phyloP scores from a whole-genome alignment of 2,797 vertebrate species.

The Pseudochaenichthys georgianus region DNA sequence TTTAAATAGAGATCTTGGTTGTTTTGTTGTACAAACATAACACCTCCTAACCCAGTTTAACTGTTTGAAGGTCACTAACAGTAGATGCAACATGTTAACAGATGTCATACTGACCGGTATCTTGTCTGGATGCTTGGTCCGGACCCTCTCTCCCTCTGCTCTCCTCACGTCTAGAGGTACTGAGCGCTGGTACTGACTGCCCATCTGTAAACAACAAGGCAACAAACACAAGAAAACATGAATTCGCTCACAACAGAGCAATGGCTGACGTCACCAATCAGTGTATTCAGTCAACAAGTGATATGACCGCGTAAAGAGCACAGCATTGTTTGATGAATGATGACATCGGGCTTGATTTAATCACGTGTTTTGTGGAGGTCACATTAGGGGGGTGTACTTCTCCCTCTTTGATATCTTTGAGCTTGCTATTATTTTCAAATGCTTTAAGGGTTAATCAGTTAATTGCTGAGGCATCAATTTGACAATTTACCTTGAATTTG shows the following conservation, averaged over 20 bases:
- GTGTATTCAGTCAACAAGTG: conserved; percentile 38
- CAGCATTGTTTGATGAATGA: conserved; percentile 22
- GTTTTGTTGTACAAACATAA: neutral
- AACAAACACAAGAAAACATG: conserved; percentile 33
- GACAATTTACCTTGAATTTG: neutral
- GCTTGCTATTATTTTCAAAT: neutral
- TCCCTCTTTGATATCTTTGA: neutral
- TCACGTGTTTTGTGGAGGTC: conserved; percentile 1
- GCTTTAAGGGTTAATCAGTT: too few relatives aligned
- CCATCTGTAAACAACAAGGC: conserved; percentile 77
- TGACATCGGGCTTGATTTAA: conserved; percentile 13
- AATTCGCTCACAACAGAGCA: conserved; percentile 51
- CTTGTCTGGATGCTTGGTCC: conserved; percentile 88
- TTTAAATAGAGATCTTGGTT: neutral
- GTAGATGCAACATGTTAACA: neutral
- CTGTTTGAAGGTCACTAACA: neutral
- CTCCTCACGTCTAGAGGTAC: conserved; percentile 86
- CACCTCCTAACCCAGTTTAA: neutral
- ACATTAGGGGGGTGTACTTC: neutral
- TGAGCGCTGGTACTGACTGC: conserved; percentile 85
- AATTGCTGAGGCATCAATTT: neutral
- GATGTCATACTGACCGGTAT: conserved; percentile 82
- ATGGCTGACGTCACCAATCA: conserved; percentile 48
- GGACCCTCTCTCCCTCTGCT: conserved; percentile 86
- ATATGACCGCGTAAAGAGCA: conserved; percentile 13